Conservation (phyloP, 2,797 vertebrate species). For the Enteromius paludinosus region DNA sequence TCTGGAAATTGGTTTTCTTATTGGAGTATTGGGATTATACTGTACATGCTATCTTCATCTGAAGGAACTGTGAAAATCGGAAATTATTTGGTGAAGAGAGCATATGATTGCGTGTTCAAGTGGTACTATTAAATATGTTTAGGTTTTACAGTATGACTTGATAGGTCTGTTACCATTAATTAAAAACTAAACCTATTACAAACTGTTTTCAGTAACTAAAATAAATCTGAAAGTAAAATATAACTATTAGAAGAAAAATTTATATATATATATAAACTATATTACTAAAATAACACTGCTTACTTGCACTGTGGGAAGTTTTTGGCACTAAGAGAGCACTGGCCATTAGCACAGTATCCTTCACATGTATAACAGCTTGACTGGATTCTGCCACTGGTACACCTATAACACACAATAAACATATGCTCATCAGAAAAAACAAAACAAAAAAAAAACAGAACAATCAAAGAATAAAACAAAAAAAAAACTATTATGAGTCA, state of each 20-base stretch:
- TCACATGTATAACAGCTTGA: conserved; percentile 91
- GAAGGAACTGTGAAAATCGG: background rate
- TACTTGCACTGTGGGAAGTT: conserved; percentile 91
- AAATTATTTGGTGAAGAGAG: background rate
- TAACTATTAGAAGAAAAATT: background rate
- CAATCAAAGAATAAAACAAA: background rate
- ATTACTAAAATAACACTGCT: conserved; percentile 53
- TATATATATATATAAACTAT: background rate
- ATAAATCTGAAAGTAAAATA: background rate
- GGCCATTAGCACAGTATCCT: conserved; percentile 88
- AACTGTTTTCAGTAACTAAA: background rate
- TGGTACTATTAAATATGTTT: background rate
- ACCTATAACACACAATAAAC: conserved; percentile 71
- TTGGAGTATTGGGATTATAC: background rate
- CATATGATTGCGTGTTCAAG: background rate
- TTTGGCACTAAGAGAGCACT: conserved; percentile 84
- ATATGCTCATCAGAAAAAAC: background rate
- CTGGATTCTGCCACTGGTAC: conserved; percentile 82
- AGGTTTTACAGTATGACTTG: background rate
- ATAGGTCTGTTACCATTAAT: background rate
- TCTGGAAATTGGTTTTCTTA: no score
- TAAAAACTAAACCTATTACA: background rate
- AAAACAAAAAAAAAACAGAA: no score
- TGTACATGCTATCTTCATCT: background rate
- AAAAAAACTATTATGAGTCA: no score